Evolutionary conservation across 2,113 vertebrate genomes (phyloP).

Genomic region (Thymallus thymallus): DNA sequence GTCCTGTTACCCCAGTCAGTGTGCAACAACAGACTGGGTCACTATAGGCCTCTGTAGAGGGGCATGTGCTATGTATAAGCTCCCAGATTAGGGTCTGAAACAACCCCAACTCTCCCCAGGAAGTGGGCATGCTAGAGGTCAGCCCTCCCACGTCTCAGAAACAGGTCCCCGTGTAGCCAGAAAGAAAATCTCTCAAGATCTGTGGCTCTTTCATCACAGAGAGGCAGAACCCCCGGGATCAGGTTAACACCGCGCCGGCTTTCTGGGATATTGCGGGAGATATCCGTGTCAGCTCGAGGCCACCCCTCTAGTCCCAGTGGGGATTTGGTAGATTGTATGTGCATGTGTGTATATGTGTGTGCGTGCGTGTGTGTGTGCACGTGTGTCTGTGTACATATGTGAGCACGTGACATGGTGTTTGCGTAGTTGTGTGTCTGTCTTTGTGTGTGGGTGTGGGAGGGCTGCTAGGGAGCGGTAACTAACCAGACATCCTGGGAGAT

Average conservation of each 20-base stretch:
- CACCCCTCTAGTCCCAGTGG: conserved; percentile 15
- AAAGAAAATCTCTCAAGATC: conserved; percentile 25
- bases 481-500: conserved; percentile 8
- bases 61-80: background rate
- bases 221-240: conserved; percentile 26
- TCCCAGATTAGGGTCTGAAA: conserved; percentile 22
- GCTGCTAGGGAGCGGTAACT: background rate
- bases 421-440: background rate
- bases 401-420: background rate
- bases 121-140: conserved; percentile 21
- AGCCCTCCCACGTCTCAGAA: conserved; percentile 7
- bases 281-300: conserved; percentile 32
- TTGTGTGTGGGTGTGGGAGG: background rate
- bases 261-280: conserved; percentile 25
- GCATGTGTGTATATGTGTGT: conserved; percentile 9
- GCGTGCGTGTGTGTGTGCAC: background rate
- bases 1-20: background rate
- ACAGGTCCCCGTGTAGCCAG: conserved; percentile 4
- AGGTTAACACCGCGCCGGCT: conserved; percentile 18
- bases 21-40: background rate
- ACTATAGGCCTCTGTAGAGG: background rate
- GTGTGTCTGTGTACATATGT: background rate
- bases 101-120: conserved; percentile 13
- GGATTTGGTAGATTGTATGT: conserved; percentile 11
- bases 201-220: conserved; percentile 25